Base-by-base conservation (phyloP, 2,113 vertebrate genomes). In the Benitochromis conjunctus region DNA sequence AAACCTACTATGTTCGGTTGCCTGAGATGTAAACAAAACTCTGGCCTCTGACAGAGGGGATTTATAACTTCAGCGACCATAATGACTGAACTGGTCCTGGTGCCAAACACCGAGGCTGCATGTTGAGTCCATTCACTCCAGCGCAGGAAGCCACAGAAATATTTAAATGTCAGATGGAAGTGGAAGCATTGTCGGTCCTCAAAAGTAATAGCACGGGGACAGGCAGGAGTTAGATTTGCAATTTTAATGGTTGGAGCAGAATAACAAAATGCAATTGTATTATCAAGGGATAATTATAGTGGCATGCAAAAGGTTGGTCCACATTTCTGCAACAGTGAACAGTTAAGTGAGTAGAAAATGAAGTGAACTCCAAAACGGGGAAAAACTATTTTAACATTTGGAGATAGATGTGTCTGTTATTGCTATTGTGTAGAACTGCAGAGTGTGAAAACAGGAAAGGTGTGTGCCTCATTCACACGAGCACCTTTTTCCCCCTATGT, bases 91-190 rank as follows among this genome's bases (percentile, higher is more conserved):
- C 48, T 7, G 62, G 81, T 86, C 76, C 74, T 29, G 54, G 79
- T 86, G 92, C 51, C 80, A 87, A 86, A 88, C 76, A 74, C 56
- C 1, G 46, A 71, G 79, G 62, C 64, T 76, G 51, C 85, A 38
- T 62, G 57, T 79, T 29, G 58, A 81, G 58, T 88, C 91, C 10
- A 84, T 64, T 84, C 74, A 87, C 81, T 86, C n/a, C 29, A 1
- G 26, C 2, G 62, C 55, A 79, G 53, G 43, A 85, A 88, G 79
- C 71, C 46, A 76, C 60, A n/a, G 86, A 80, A 83, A 43, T 82
- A 84, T 87, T 93, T 91, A 91, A 94, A 94, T 93, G 92, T 91
- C 93, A 93, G 84, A 58, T 69, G 34, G 79, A 86, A 82, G 54
- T 43, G 76, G 57, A 87, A 85, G 82, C 74, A 66, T 53, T 14